Evolutionary conservation across 2,888 invertebrate species (phyloP).

Genomic region (Spodoptera exigua): DNA sequence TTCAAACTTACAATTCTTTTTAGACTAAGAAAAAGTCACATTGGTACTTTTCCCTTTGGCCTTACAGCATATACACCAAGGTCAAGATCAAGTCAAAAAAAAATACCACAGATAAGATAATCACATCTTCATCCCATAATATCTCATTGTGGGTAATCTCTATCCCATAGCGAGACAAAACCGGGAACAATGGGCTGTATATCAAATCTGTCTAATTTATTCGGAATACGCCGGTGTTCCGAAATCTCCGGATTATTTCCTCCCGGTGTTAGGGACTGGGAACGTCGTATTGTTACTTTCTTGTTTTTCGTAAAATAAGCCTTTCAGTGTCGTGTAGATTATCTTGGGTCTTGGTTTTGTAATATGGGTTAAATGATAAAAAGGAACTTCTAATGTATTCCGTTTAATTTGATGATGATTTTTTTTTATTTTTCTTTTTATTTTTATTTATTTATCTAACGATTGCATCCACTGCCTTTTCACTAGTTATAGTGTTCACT

Average conservation of each 20-base stretch:
- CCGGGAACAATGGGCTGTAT: conserved; percentile 57
- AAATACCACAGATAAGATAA: conserved; percentile 35
- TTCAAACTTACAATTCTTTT: too few relatives aligned
- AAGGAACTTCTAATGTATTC: too few relatives aligned
- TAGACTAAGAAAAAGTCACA: too few relatives aligned
- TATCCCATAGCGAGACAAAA: conserved; percentile 40
- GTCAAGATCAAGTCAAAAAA: conserved; percentile 8
- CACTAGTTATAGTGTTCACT: too few relatives aligned
- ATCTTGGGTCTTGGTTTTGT: neutral
- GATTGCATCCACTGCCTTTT: too few relatives aligned
- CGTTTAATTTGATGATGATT: too few relatives aligned
- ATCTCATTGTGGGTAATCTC: conserved; percentile 49
- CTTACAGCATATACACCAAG: too few relatives aligned
- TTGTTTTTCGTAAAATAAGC: conserved; percentile 26
- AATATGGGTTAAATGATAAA: neutral
- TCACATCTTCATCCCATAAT: conserved; percentile 37
- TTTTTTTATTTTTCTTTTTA: too few relatives aligned
- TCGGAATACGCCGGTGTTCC: conserved; percentile 47
- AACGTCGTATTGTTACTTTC: conserved; percentile 37
- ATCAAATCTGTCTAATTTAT: conserved; percentile 63
- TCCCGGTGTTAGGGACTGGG: conserved; percentile 43
- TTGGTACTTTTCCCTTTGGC: too few relatives aligned
- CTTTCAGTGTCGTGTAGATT: conserved; percentile 40
- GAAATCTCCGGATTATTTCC: conserved; percentile 55
- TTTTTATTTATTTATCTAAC: too few relatives aligned